These are phyloP conservation scores for Lordiphosa stackelbergi DNA, from an alignment of 1,140 invertebrate species.

Conservation along the genomic window DNA sequence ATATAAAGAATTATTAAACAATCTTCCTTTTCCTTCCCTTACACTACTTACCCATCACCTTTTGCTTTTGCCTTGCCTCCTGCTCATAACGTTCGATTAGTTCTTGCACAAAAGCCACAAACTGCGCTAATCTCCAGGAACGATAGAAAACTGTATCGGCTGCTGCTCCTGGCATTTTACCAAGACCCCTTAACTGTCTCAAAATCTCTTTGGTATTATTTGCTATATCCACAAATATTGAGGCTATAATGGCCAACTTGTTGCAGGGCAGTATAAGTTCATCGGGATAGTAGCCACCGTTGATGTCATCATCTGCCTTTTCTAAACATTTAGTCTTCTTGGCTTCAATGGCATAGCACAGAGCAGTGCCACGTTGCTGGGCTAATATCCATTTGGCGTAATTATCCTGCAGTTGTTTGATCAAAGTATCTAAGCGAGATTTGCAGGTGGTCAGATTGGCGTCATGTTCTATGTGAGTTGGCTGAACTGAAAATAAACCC, in stretches of 20 bases:
- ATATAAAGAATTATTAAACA: too few relatives aligned
- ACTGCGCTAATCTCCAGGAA: slow-evolving; percentile 56
- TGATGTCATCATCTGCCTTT: slow-evolving; percentile 8
- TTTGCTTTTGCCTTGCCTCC: slow-evolving; percentile 47
- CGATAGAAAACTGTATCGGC: slow-evolving; percentile 48
- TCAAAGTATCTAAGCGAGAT: slow-evolving; percentile 33
- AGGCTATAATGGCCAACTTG: slow-evolving; percentile 59
- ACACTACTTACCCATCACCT: slow-evolving; percentile 44
- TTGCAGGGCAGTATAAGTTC: slow-evolving; percentile 44
- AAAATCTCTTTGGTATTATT: slow-evolving; percentile 46
- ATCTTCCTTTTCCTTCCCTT: background rate
- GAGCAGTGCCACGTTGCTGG: slow-evolving; percentile 53
- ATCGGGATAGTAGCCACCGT: slow-evolving; percentile 33
- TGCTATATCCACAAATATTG: slow-evolving; percentile 62
- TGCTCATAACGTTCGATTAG: slow-evolving; percentile 45
- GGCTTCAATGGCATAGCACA: slow-evolving; percentile 65
- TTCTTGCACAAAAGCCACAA: slow-evolving; percentile 50
- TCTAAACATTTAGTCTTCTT: slow-evolving; percentile 57
- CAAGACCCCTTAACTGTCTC: slow-evolving; percentile 42
- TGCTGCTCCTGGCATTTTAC: slow-evolving; percentile 30
- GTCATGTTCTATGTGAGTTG: slow-evolving; percentile 27
- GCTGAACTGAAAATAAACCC: slow-evolving; percentile 18
- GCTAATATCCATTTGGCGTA: slow-evolving; percentile 67
- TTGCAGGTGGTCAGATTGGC: slow-evolving; percentile 41
- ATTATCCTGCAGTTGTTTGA: slow-evolving; percentile 49